Conservation (phyloP, 2,888 invertebrate species). For the Pseudococcus viburni region DNA sequence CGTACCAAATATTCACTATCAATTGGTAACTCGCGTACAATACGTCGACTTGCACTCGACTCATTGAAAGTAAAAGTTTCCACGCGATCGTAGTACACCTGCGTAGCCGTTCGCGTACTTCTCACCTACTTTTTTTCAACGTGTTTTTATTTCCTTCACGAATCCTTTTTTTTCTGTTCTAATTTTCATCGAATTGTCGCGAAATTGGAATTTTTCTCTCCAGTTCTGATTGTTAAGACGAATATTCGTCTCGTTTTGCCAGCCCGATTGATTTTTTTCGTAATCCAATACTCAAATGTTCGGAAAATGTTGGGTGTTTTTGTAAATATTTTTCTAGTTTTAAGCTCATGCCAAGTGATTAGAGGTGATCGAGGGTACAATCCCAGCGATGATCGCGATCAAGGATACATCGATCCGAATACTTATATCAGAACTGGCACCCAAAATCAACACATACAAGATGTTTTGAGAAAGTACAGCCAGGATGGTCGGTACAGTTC, state of each 20-base stretch:
- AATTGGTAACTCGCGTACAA: background rate
- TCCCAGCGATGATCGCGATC: constrained; percentile 33
- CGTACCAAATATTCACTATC: background rate
- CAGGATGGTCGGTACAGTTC: constrained; percentile 50
- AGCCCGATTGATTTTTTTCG: background rate
- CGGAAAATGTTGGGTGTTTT: background rate
- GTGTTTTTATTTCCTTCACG: background rate
- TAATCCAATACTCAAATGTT: constrained; percentile 16
- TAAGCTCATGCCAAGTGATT: background rate
- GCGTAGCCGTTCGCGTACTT: background rate
- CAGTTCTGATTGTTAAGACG: background rate
- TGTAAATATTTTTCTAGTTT: background rate
- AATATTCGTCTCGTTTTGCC: background rate
- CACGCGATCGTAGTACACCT: constrained; percentile 26
- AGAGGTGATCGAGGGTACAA: constrained; percentile 25
- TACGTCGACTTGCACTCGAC: background rate
- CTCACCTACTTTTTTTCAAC: background rate
- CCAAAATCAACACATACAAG: constrained; percentile 63
- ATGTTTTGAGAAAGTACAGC: constrained; percentile 57
- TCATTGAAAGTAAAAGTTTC: constrained; percentile 53
- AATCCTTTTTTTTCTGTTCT: background rate
- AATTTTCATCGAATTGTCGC: background rate
- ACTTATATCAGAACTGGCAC: constrained; percentile 60
- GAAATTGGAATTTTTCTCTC: background rate
- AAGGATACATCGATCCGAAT: constrained; percentile 65